Evolutionary conservation across 35 echinoderm and acorn worm genomes (phyloP).

Genomic region (Holothuria glaberrima): DNA sequence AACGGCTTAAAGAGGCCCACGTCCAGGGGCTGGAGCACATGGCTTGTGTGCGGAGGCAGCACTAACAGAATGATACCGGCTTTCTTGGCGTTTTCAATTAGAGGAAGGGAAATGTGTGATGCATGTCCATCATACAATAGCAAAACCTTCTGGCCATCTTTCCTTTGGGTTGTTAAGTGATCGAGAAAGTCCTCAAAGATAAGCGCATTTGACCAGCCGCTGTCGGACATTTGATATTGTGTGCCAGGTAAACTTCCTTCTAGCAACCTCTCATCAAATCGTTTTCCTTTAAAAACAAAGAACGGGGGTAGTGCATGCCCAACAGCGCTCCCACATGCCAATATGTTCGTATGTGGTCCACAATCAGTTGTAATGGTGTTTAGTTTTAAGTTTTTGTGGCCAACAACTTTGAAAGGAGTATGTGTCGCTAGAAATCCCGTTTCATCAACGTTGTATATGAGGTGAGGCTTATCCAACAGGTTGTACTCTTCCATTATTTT

Average conservation of each 20-base stretch:
- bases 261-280: neutral
- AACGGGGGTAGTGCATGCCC: slow-evolving; percentile 58
- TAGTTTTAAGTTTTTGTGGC: neutral
- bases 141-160: too few relatives aligned
- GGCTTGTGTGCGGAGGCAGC: too few relatives aligned
- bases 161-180: neutral
- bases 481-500: too few relatives aligned
- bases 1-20: too few relatives aligned
- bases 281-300: slow-evolving; percentile 55
- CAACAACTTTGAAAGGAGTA: neutral
- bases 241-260: slow-evolving; percentile 41
- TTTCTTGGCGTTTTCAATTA: too few relatives aligned
- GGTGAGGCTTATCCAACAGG: neutral
- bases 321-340: too few relatives aligned
- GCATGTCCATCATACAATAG: slow-evolving; percentile 55
- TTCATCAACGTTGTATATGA: neutral
- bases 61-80: too few relatives aligned
- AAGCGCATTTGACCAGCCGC: slow-evolving; percentile 19
- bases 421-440: neutral
- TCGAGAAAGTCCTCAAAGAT: neutral
- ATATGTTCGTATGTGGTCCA: slow-evolving; percentile 16
- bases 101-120: slow-evolving; percentile 45
- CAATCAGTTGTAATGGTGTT: neutral
- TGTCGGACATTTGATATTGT: slow-evolving; percentile 19
- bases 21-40: slow-evolving; percentile 47